Percentiles rank a stretch among this genome's conserved stretches.
Conservation (phyloP, 2,113 vertebrate genomes). For the Malaclemys terrapin region DNA sequence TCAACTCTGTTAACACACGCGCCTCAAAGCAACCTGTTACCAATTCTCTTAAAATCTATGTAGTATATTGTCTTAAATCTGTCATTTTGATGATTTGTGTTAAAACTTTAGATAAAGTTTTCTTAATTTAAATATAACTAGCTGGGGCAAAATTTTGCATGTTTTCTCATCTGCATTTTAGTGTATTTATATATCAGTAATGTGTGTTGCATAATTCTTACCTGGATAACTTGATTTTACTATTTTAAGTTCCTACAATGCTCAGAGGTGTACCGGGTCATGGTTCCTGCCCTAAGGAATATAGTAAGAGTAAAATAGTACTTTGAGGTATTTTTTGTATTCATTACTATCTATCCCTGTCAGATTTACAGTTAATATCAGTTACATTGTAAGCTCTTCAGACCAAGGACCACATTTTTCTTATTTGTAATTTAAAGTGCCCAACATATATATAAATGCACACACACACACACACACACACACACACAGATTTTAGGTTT, state of each 20-base stretch:
- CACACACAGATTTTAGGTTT: not conserved
- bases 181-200: not conserved
- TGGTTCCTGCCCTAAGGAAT: not conserved
- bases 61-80: not conserved
- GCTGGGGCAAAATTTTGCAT: not conserved
- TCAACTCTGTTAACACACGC: not conserved
- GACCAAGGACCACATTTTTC: not conserved
- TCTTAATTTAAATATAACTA: not conserved
- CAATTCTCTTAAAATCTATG: not conserved
- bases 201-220: not conserved
- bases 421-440: not conserved
- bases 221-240: not conserved
- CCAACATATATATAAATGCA: too few relatives aligned
- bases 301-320: not conserved
- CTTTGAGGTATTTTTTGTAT: not conserved
- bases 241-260: not conserved
- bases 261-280: not conserved
- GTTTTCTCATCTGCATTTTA: not conserved
- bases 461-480: too few relatives aligned
- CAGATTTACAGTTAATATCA: not conserved
- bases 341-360: not conserved
- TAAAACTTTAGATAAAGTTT: not conserved
- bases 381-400: not conserved
- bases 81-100: not conserved
- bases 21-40: not conserved